A percentile compares a stretch with the other conserved stretches of the same genome.
Conservation (phyloP, 2,888 invertebrate genomes). For the Brenthis hecate region DNA sequence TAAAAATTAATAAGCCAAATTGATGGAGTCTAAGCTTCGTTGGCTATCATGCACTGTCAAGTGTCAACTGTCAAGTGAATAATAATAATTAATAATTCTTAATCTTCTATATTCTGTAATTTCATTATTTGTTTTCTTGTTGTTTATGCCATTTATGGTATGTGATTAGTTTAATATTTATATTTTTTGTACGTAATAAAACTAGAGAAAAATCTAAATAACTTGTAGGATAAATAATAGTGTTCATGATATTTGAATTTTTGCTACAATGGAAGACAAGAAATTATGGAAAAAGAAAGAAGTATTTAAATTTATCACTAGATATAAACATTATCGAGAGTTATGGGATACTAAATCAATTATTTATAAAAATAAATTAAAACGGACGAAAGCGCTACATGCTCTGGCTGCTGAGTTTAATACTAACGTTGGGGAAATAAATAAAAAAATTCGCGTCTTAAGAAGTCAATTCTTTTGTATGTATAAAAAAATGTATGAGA, state of each 20-base stretch:
- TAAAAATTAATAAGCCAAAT: too few species aligned
- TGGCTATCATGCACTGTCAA: too few species aligned
- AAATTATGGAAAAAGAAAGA: constrained; percentile 31
- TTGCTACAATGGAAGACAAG: constrained; percentile 17
- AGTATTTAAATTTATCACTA: constrained; percentile 25
- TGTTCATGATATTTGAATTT: too few species aligned
- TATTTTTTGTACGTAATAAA: too few species aligned
- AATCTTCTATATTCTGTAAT: too few species aligned
- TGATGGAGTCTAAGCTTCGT: too few species aligned
- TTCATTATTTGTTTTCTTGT: too few species aligned
- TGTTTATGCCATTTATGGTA: too few species aligned
- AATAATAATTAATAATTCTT: too few species aligned
- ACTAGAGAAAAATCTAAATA: neutral
- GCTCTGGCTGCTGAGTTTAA: constrained; percentile 28
- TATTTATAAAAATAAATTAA: constrained; percentile 26
- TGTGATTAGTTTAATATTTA: too few species aligned
- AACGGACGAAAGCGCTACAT: constrained; percentile 24
- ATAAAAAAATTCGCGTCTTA: constrained; percentile 29
- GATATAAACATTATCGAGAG: constrained; percentile 26
- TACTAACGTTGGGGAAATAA: constrained; percentile 30
- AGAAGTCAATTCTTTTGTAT: constrained; percentile 30
- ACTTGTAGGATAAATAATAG: too few species aligned
- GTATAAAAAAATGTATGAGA: constrained; percentile 29
- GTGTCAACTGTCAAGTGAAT: too few species aligned
- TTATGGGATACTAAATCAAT: constrained; percentile 29